A percentile compares a stretch with the other conserved stretches of the same genome.
phyloP scores from a whole-genome alignment of 2,797 vertebrate species.

The Ctenochaetus hawaiiensis region DNA sequence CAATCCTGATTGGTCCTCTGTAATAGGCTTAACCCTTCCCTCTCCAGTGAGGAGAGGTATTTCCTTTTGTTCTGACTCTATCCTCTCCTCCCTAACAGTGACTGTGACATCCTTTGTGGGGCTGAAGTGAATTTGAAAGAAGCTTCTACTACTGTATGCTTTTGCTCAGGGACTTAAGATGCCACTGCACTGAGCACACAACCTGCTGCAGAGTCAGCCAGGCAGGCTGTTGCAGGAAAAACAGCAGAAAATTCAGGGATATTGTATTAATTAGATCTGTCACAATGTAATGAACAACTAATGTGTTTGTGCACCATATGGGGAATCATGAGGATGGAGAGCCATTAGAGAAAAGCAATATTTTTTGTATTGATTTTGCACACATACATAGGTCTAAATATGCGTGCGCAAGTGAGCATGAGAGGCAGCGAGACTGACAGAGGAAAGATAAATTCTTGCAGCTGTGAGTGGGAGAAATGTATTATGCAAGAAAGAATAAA shows the following conservation, averaged over 20 bases:
- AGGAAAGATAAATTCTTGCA: constrained; percentile 48
- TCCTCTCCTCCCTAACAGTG: constrained; percentile 51
- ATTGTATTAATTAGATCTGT: constrained; percentile 64
- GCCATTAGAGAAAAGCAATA: constrained; percentile 48
- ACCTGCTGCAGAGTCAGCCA: constrained; percentile 40
- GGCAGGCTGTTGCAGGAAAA: constrained; percentile 33
- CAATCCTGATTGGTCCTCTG: constrained; percentile 95
- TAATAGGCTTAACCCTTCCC: constrained; percentile 90
- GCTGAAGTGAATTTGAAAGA: constrained; percentile 50
- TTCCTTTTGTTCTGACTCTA: constrained; percentile 74
- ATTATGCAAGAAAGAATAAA: constrained; percentile 57
- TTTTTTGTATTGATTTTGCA: constrained; percentile 61
- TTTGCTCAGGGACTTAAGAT: constrained; percentile 44
- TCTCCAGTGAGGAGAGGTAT: constrained; percentile 69
- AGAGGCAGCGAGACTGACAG: constrained; percentile 52
- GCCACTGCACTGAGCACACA: constrained; percentile 33
- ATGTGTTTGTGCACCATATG: constrained; percentile 41
- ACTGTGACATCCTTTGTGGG: constrained; percentile 51
- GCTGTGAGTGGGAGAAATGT: constrained; percentile 52
- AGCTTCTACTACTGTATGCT: constrained; percentile 32
- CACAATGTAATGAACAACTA: constrained; percentile 56
- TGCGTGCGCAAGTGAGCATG: constrained; percentile 55
- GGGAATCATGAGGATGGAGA: constrained; percentile 51
- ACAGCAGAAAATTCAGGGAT: constrained; percentile 18
- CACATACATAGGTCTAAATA: constrained; percentile 57